A percentile compares a stretch with the other conserved stretches of the same genome.
These are phyloP conservation scores for Enteromius unitaeniatus DNA, from an alignment of 2,797 vertebrate species.

Conservation along the genomic window DNA sequence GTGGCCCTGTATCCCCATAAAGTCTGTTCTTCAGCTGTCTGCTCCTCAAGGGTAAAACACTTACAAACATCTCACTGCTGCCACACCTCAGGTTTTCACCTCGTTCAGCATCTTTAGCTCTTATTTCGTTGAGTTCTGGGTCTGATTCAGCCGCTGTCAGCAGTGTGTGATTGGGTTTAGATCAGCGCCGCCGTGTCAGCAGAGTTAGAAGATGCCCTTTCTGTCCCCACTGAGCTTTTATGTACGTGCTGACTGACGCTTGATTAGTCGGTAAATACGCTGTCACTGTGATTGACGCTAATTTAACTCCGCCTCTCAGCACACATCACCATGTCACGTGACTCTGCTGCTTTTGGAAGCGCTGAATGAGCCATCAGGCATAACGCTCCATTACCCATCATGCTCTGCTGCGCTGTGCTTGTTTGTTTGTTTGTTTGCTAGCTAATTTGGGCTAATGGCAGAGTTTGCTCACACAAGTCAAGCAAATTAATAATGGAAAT, in stretches of 20 bases:
- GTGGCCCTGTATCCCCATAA: background rate
- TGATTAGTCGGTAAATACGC: conserved; percentile 64
- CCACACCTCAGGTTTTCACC: conserved; percentile 25
- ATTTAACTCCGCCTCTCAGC: conserved; percentile 69
- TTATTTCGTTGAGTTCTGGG: conserved; percentile 41
- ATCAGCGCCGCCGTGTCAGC: conserved; percentile 12
- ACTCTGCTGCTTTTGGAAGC: conserved; percentile 16
- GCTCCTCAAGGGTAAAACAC: conserved; percentile 25
- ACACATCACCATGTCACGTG: conserved; percentile 29
- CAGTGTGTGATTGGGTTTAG: conserved; percentile 15
- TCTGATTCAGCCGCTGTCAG: conserved; percentile 29
- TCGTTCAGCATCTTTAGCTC: conserved; percentile 54
- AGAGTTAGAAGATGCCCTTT: conserved; percentile 28
- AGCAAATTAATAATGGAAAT: conserved; percentile 57
- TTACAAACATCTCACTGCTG: conserved; percentile 12
- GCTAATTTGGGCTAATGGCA: conserved; percentile 23
- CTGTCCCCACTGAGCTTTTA: conserved; percentile 41
- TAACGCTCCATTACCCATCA: conserved; percentile 65
- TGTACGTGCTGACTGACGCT: conserved; percentile 43
- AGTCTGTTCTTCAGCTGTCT: background rate
- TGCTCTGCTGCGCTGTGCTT: conserved; percentile 38
- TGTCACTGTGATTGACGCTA: conserved; percentile 73
- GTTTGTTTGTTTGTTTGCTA: conserved; percentile 44
- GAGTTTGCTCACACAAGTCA: conserved; percentile 62
- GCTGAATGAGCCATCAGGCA: conserved; percentile 62